Evolutionary conservation across 2,888 invertebrate genomes (phyloP), one percentile per base, ranked within the genome.

Genomic region (Pristionchus japonicus): DNA sequence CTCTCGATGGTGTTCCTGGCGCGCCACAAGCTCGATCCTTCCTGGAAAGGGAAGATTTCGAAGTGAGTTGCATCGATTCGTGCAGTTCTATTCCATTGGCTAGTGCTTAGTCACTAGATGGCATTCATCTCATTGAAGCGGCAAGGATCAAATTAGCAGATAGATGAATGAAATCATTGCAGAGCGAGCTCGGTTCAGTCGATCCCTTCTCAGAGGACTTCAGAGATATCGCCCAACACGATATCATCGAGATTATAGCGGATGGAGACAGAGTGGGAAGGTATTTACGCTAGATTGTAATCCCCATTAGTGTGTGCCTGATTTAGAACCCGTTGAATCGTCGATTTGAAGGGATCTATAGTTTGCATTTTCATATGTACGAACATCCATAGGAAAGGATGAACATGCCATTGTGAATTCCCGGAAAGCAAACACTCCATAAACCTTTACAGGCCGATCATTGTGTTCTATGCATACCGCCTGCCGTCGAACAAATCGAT

Each of bases 401-500:
- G 7, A 86, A 86, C n/a, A 37, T 70, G 37, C 23, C 70, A 34
- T 70, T 70, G 3, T 40, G 57, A 57, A n/a, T 20, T 57, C n/a
- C 57, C 57, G 70, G 37, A 40, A 37, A 64, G 64, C 64, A 31
- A 64, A 64, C 31, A 64, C 15, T 31, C 64, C 64, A 64, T 64
- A 64, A 64, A 64, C 0, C 15, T 70, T 70, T 70, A 70, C 97
- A 93, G 98, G 90, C 97, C 98, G 95, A 97, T 99, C 93, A 98
- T 99, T 93, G 97, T 98, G 74, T 97, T 99, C 88, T 98, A 98
- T 90, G 98, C 99, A 13, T 98, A 98, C 95, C 96, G 96, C 94
- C 95, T 97, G 92, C 97, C 97, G 0, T 96, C 96, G 83, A 97
- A 96, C 94, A 97, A 96, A 94, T 96, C 96, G 90, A 95, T 97